Evolutionary conservation across 2,113 vertebrate genomes (phyloP).

Genomic region (Perca fluviatilis): DNA sequence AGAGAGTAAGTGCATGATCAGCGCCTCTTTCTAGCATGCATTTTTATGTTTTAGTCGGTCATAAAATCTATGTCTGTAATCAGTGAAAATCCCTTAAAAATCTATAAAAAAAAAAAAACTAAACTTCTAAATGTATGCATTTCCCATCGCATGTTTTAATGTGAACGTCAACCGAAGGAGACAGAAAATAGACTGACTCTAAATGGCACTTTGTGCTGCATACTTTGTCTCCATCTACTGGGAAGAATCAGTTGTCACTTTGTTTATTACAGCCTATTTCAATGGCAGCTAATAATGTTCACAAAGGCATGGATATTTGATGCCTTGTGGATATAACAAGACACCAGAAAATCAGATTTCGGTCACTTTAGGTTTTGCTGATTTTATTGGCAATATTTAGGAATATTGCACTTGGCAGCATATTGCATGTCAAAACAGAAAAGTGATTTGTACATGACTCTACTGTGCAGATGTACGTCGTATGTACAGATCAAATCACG

Average conservation of each 20-base stretch:
- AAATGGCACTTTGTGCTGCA: slow-evolving; percentile 28
- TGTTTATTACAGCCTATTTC: not conserved
- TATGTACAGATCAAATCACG: not conserved
- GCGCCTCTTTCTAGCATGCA: not conserved
- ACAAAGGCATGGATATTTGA: slow-evolving; percentile 7
- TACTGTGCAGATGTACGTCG: not conserved
- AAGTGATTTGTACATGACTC: not conserved
- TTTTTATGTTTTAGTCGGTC: not conserved
- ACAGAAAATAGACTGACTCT: not conserved
- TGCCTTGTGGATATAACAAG: not conserved
- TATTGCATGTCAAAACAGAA: not conserved
- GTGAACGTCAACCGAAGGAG: not conserved
- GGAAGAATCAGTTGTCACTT: slow-evolving; percentile 31
- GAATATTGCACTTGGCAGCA: not conserved
- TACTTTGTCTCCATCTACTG: slow-evolving; percentile 84
- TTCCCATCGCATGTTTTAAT: not conserved
- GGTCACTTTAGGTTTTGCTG: not conserved
- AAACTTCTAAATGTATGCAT: not conserved
- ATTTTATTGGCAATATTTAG: not conserved
- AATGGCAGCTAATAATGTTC: not conserved
- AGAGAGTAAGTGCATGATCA: not conserved
- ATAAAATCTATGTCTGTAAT: not conserved
- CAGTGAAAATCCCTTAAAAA: not conserved
- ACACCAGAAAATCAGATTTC: not conserved
- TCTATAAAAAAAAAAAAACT: not conserved